Evolutionary conservation across 2,113 vertebrate genomes (phyloP).

Genomic region (Semnornis frantzii): DNA sequence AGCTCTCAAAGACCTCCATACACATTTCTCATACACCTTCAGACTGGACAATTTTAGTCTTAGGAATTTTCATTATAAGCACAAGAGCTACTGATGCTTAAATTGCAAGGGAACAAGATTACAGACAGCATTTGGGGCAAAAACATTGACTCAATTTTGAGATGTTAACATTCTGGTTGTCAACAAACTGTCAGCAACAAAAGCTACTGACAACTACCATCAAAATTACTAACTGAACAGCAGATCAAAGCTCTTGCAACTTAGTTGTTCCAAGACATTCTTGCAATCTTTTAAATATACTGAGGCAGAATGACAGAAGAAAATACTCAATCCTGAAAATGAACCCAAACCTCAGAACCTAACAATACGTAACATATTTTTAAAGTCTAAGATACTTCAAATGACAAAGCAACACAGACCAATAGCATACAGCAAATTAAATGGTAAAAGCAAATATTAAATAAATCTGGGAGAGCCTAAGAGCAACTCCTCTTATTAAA

Average conservation of each 20-base stretch:
- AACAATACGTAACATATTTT: neutral
- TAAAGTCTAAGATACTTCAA: neutral
- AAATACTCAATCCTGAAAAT: neutral
- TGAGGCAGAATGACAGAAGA: neutral
- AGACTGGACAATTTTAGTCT: neutral
- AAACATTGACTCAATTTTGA: constrained; percentile 2
- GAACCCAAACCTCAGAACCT: neutral
- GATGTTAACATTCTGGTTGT: constrained; percentile 14
- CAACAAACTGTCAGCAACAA: constrained; percentile 28
- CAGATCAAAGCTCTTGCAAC: neutral
- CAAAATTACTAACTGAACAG: neutral
- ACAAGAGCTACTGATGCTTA: neutral
- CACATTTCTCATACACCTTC: neutral
- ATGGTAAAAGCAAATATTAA: neutral
- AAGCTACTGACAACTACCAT: constrained; percentile 14
- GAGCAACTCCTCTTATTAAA: neutral
- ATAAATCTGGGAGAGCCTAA: neutral
- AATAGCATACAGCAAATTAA: neutral
- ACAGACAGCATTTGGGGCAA: neutral
- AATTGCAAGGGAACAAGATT: neutral
- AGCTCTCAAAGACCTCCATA: neutral
- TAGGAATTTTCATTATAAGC: neutral
- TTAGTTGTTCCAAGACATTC: neutral
- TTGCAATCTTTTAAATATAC: neutral
- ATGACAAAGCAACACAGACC: neutral